Conservation (phyloP, 1,140 invertebrate genomes). For the Halesus radiatus region DNA sequence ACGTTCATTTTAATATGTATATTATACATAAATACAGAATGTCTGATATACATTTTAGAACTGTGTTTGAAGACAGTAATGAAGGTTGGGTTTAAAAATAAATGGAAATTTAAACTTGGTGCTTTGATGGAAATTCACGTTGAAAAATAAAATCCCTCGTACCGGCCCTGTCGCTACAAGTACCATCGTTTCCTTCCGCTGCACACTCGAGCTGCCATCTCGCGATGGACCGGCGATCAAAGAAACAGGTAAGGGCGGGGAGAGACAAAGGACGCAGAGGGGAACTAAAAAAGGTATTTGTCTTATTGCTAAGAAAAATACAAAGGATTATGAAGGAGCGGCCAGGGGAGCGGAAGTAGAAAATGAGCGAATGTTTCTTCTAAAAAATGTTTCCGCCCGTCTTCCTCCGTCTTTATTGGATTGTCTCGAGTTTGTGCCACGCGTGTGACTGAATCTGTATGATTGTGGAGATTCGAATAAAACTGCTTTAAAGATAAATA, state of each 20-base stretch:
- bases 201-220: slow-evolving; percentile 46
- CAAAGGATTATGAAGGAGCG: slow-evolving; percentile 48
- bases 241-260: slow-evolving; percentile 38
- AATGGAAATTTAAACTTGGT: no score
- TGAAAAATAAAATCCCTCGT: not conserved
- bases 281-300: slow-evolving; percentile 46
- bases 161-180: not conserved
- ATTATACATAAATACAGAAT: no score
- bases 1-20: no score
- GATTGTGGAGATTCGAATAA: no score
- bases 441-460: no score
- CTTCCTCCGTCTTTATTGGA: slow-evolving; percentile 31
- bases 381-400: slow-evolving; percentile 40
- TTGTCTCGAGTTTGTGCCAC: slow-evolving; percentile 18
- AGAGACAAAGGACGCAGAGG: slow-evolving; percentile 18
- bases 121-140: no score
- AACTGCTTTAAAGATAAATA: no score
- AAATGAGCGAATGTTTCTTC: slow-evolving; percentile 26
- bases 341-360: slow-evolving; percentile 38
- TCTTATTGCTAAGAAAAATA: slow-evolving; percentile 54
- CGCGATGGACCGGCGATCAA: slow-evolving; percentile 50
- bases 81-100: no score
- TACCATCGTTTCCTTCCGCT: slow-evolving; percentile 2
- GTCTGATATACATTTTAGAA: no score
- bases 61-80: no score